A percentile compares a stretch with the other conserved stretches of the same genome.
These are phyloP conservation scores for Leucozona laternaria DNA, from an alignment of 2,888 invertebrate genomes.

Conservation along the genomic window DNA sequence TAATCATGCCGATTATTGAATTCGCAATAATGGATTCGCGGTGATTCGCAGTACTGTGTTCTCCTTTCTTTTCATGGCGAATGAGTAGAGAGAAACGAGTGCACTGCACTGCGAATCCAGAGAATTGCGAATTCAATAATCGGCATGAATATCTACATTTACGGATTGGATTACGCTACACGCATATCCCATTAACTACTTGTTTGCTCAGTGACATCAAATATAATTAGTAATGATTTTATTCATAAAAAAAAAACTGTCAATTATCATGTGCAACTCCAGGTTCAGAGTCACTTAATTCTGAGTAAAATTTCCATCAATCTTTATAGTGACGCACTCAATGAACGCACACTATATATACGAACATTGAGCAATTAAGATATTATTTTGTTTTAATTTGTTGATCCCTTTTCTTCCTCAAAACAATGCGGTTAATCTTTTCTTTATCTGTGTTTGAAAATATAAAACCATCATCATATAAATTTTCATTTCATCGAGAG, in stretches of 20 bases:
- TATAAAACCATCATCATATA: slow-evolving; percentile 45
- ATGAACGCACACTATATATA: background rate
- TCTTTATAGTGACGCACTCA: slow-evolving; percentile 67
- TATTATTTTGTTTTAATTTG: slow-evolving; percentile 18
- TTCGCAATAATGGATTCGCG: too few relatives aligned
- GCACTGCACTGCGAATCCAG: too few relatives aligned
- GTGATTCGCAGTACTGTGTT: too few relatives aligned
- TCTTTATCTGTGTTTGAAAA: slow-evolving; percentile 59
- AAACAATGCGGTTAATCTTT: slow-evolving; percentile 64
- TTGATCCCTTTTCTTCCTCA: background rate
- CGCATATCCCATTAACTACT: too few relatives aligned
- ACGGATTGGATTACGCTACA: too few relatives aligned
- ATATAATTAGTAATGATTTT: slow-evolving; percentile 16
- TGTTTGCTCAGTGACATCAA: background rate
- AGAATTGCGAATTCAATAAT: too few relatives aligned
- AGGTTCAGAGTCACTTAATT: background rate
- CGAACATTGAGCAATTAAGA: slow-evolving; percentile 52
- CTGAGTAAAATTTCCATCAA: slow-evolving; percentile 57
- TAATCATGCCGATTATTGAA: too few relatives aligned
- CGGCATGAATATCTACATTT: too few relatives aligned
- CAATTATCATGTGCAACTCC: background rate
- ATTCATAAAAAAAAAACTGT: background rate
- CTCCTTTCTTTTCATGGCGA: too few relatives aligned
- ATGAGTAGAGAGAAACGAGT: too few relatives aligned
- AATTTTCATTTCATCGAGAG: slow-evolving; percentile 48